Evolutionary conservation across 92 coral and sea anemone species (phyloP).

Genomic region (Isaurus tuberculatus): DNA sequence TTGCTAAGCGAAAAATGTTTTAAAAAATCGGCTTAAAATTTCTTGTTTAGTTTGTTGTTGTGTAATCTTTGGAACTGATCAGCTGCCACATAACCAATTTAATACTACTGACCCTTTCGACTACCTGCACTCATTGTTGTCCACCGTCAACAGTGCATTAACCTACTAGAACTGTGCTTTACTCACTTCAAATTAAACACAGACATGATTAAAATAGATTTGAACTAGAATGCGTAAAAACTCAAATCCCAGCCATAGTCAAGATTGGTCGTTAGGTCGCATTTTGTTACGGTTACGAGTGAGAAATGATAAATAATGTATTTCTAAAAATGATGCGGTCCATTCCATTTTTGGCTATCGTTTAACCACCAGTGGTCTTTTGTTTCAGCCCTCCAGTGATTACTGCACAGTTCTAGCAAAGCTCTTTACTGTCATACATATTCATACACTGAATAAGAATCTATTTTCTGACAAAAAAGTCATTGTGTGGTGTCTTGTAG

Average conservation of each 20-base stretch:
- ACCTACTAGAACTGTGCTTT: slow-evolving; percentile 6
- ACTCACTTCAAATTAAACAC: not conserved
- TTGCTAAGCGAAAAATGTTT: too few species aligned
- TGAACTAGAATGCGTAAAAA: not conserved
- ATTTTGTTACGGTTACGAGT: too few species aligned
- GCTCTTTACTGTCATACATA: too few species aligned
- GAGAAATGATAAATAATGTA: not conserved
- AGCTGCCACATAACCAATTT: not conserved
- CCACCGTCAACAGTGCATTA: not conserved
- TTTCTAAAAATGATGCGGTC: not conserved
- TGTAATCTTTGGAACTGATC: too few species aligned
- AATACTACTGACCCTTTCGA: not conserved
- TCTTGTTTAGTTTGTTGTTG: too few species aligned
- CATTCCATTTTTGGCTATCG: not conserved
- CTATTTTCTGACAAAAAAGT: too few species aligned
- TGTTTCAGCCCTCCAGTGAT: not conserved
- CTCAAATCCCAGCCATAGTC: too few species aligned
- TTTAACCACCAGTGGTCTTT: not conserved
- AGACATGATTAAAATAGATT: not conserved
- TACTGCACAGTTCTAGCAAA: not conserved
- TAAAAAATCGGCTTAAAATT: too few species aligned
- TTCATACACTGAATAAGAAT: too few species aligned
- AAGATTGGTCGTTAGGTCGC: too few species aligned
- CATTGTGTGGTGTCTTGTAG: too few species aligned
- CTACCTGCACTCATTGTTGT: not conserved